Conservation (phyloP, 2,888 invertebrate genomes). For the Drosophila demipolita region DNA sequence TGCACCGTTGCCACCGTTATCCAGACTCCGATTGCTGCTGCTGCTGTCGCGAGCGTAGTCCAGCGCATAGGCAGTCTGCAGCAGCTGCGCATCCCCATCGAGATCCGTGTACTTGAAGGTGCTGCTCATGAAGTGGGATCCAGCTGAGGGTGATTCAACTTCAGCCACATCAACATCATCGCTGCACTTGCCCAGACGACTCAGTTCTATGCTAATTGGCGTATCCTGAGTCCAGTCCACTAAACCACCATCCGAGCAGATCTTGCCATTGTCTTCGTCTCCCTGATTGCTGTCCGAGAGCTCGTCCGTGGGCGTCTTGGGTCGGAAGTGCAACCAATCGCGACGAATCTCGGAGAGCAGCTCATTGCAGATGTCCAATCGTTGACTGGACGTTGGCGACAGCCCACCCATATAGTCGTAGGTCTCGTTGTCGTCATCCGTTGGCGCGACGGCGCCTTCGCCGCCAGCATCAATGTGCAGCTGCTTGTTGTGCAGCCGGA, state of each 20-base stretch:
- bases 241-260: conserved; percentile 45
- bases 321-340: conserved; percentile 85
- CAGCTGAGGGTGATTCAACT: conserved; percentile 21
- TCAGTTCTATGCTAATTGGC: conserved; percentile 83
- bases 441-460: conserved; percentile 6
- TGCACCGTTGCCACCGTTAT: conserved; percentile 27
- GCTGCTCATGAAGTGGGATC: conserved; percentile 76
- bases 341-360: conserved; percentile 83
- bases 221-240: conserved; percentile 83
- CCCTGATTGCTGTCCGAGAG: conserved; percentile 60
- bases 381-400: conserved; percentile 82
- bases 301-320: conserved; percentile 83
- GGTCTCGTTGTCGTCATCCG: conserved; percentile 53
- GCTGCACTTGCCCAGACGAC: conserved; percentile 64
- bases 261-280: conserved; percentile 44
- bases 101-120: conserved; percentile 83
- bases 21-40: conserved; percentile 75
- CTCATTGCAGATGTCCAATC: conserved; percentile 82
- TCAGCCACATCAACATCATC: conserved; percentile 13
- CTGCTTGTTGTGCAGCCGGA: conserved; percentile 69
- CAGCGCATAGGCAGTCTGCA: conserved; percentile 75
- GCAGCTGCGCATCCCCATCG: conserved; percentile 81
- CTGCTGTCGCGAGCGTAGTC: conserved; percentile 73
- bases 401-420: conserved; percentile 74
- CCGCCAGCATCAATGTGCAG: conserved; percentile 53